These are phyloP conservation scores for Cyclina sinensis DNA, from an alignment of 1,140 invertebrate species.

Conservation along the genomic window DNA sequence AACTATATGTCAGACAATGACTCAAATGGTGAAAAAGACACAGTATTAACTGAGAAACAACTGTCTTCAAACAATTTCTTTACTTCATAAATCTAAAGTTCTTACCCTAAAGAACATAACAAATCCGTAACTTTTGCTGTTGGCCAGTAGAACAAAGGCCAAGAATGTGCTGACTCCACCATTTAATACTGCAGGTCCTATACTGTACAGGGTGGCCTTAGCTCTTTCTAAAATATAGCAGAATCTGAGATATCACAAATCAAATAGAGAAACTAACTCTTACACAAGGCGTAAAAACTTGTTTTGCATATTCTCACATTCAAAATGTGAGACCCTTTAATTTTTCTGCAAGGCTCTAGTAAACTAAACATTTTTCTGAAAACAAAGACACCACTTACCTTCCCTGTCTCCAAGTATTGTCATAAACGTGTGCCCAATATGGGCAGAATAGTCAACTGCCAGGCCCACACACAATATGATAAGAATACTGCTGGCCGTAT, in stretches of 20 bases:
- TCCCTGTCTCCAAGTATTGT: slow-evolving; percentile 88
- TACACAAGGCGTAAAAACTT: too few species aligned
- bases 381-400: slow-evolving; percentile 79
- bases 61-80: too few species aligned
- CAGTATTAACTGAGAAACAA: too few species aligned
- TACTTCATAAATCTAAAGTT: not conserved
- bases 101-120: slow-evolving; percentile 92
- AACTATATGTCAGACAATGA: too few species aligned
- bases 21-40: too few species aligned
- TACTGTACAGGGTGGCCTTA: slow-evolving; percentile 91
- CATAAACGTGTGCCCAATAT: slow-evolving; percentile 94
- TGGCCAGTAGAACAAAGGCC: slow-evolving; percentile 91
- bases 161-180: slow-evolving; percentile 94
- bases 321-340: too few species aligned
- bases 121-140: slow-evolving; percentile 92
- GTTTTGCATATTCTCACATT: too few species aligned
- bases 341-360: too few species aligned
- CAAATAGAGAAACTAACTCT: too few species aligned
- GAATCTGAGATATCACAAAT: too few species aligned
- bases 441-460: slow-evolving; percentile 95
- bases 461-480: slow-evolving; percentile 95
- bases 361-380: too few species aligned
- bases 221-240: slow-evolving; percentile 87
- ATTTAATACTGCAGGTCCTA: slow-evolving; percentile 93
- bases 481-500: slow-evolving; percentile 94